Evolutionary conservation across 2,888 invertebrate species (phyloP).

Genomic region (Pocota personata): DNA sequence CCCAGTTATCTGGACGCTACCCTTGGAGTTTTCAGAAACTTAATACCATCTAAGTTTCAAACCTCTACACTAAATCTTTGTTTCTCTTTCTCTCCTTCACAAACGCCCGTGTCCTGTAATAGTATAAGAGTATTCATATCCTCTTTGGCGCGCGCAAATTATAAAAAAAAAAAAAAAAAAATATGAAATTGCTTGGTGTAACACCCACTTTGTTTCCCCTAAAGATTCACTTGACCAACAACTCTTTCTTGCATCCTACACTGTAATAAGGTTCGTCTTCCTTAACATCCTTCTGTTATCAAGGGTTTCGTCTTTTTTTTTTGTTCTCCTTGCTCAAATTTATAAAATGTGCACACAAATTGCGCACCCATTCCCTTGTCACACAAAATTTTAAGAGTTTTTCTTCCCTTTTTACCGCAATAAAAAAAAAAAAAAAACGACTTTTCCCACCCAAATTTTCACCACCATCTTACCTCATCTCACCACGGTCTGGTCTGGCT

Average conservation of each 20-base stretch:
- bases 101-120: too few relatives aligned
- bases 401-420: not conserved
- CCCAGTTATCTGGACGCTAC: too few relatives aligned
- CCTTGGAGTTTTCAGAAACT: too few relatives aligned
- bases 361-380: not conserved
- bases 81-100: too few relatives aligned
- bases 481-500: slow-evolving; percentile 32
- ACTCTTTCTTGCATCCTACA: not conserved
- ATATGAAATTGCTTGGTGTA: too few relatives aligned
- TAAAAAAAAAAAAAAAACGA: not conserved
- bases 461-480: slow-evolving; percentile 39
- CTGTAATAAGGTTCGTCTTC: not conserved
- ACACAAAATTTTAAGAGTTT: slow-evolving; percentile 1
- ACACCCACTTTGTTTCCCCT: not conserved
- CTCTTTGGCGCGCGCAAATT: too few relatives aligned
- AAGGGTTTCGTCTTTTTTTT: not conserved
- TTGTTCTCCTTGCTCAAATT: not conserved
- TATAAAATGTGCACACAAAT: not conserved
- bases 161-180: too few relatives aligned
- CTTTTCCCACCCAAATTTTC: slow-evolving; percentile 38
- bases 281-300: not conserved
- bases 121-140: too few relatives aligned
- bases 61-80: too few relatives aligned
- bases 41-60: too few relatives aligned
- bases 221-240: not conserved